Evolutionary conservation across 1,140 invertebrate genomes (phyloP), one percentile per base, ranked within the genome.

Genomic region (Platorchestia sp.): DNA sequence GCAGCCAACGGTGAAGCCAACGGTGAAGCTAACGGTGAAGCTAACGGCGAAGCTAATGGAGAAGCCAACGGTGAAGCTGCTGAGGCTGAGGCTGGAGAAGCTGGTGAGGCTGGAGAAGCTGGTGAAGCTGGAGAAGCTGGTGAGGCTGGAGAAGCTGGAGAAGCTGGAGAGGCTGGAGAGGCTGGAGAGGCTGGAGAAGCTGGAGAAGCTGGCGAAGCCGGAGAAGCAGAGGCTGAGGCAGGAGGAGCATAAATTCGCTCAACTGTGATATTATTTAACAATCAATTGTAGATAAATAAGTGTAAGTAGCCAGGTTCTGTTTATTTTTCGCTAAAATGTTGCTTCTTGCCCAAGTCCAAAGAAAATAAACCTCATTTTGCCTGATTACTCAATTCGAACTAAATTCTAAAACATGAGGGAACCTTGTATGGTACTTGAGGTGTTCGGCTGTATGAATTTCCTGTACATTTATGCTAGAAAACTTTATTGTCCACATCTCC

Each of bases 231-330:
- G 42, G 95, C 95, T 59, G 95, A 95, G 59, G 59, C 45, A 51
- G 95, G 41, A 95, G 95, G 41, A 59, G 93, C 95, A 95, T 95
- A 44, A 95, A 42, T 95, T n/a, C 3, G 40, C 36, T 59, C 14
- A 95, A 42, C 86, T 86, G 53, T 95, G 86, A 86, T 95, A 95
- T 95, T 95, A 95, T 95, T 95, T 95, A 86, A 95, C 42, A 45
- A 95, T 45, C 40, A 86, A 22, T 95, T 95, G 95, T 95, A 95
- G 95, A 95, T 95, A 95, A 53, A 86, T 95, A 75, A 44, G 41
- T 93, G 91, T 93, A 93, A 93, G 91, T 93, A 93, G 91, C 43
- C 91, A 47, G 40, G 43, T 44, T 41, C 45, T 93, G 43, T 93
- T 45, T 93, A 45, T 45, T 36, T 75, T 75, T 19, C 59, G 14